Percentiles rank a stretch among this genome's conserved stretches.
phyloP scores from a whole-genome alignment of 2,113 vertebrate species.

The Hippocampus mohnikei region DNA sequence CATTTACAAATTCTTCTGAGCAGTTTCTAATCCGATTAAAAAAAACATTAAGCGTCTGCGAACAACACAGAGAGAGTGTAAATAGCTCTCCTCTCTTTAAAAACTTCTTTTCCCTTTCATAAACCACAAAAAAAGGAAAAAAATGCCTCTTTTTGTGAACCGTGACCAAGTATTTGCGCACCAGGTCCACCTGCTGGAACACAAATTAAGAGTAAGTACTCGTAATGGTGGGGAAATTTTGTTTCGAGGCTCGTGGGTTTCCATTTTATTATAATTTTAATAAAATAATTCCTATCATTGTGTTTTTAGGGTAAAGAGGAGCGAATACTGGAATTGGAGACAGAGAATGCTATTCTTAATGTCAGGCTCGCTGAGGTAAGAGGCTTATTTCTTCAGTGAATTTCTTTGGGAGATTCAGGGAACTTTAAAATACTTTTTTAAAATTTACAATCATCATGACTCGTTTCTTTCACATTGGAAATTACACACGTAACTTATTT shows the following conservation, averaged over 20 bases:
- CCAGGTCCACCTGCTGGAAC: constrained; percentile 70
- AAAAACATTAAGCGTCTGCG: constrained; percentile 1
- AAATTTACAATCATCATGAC: too few relatives aligned
- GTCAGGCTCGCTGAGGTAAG: constrained; percentile 76
- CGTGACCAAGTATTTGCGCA: constrained; percentile 71
- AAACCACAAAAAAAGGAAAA: constrained; percentile 21
- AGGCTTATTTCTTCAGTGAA: not conserved
- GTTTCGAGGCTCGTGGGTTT: not conserved
- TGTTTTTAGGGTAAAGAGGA: constrained; percentile 79
- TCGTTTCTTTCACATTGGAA: too few relatives aligned
- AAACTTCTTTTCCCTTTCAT: not conserved
- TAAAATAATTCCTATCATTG: not conserved
- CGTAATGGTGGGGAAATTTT: not conserved
- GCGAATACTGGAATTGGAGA: constrained; percentile 79
- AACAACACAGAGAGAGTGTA: constrained; percentile 5
- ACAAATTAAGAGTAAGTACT: constrained; percentile 66
- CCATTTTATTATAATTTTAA: not conserved
- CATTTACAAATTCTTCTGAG: constrained; percentile 16
- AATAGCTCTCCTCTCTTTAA: not conserved
- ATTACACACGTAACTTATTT: too few relatives aligned
- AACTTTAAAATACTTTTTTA: too few relatives aligned
- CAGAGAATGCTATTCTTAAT: constrained; percentile 81
- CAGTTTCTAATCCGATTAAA: constrained; percentile 57
- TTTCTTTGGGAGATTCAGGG: not conserved
- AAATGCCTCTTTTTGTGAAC: constrained; percentile 71